Evolutionary conservation across 2,113 vertebrate genomes (phyloP).

Genomic region (Eonycteris spelaea): DNA sequence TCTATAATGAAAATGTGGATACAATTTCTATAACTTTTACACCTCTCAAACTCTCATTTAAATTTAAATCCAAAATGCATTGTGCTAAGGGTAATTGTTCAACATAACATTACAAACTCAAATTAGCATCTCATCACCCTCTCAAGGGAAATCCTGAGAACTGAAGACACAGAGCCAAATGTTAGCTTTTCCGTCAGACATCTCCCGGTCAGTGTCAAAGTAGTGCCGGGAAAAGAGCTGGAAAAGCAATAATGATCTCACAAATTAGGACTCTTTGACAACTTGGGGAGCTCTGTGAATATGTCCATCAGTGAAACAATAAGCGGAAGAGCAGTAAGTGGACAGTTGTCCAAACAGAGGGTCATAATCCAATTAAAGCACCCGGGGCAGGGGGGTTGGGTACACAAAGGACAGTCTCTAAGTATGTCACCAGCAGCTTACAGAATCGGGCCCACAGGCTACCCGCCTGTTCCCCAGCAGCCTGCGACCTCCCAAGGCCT

Average conservation of each 20-base stretch:
- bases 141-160: background rate
- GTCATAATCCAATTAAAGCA: background rate
- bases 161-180: background rate
- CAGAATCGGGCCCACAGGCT: background rate
- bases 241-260: background rate
- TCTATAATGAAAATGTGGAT: conserved; percentile 15
- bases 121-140: conserved; percentile 24
- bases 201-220: background rate
- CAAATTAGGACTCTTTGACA: background rate
- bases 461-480: background rate
- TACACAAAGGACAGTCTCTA: background rate
- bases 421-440: background rate
- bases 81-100: conserved; percentile 26
- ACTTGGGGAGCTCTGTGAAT: background rate
- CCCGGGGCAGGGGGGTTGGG: no score
- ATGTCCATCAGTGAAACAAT: background rate
- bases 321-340: background rate
- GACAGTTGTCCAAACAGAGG: background rate
- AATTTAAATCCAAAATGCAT: conserved; percentile 54
- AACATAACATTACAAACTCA: conserved; percentile 40
- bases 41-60: conserved; percentile 42
- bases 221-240: background rate
- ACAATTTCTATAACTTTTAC: background rate
- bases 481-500: background rate
- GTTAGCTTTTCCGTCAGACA: conserved; percentile 8